phyloP scores from a whole-genome alignment of 2,888 invertebrate species.

The Diabrotica balteata region DNA sequence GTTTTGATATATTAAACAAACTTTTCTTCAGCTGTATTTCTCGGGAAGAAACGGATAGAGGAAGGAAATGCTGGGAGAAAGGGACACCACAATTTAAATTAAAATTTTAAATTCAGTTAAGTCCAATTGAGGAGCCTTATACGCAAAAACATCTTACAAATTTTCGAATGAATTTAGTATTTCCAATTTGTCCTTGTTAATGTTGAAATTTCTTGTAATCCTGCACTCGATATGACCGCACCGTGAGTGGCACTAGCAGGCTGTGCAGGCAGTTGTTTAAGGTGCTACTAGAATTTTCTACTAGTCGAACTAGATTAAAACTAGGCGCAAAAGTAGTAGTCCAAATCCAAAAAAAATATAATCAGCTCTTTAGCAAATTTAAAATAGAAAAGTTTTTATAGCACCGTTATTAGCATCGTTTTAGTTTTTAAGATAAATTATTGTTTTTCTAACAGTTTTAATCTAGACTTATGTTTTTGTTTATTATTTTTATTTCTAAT shows the following conservation, averaged over 20 bases:
- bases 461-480: conserved; percentile 6
- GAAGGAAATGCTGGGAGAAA: conserved; percentile 27
- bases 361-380: no score
- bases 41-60: conserved; percentile 22
- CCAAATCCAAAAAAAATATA: conserved; percentile 41
- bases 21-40: conserved; percentile 40
- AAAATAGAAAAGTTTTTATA: no score
- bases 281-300: conserved; percentile 54
- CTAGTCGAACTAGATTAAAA: conserved; percentile 53
- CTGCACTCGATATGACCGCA: conserved; percentile 48
- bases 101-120: conserved; percentile 20
- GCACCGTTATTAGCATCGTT: no score
- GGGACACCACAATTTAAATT: conserved; percentile 26
- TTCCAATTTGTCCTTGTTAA: conserved; percentile 7
- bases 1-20: conserved; percentile 32
- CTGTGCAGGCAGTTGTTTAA: conserved; percentile 58
- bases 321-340: conserved; percentile 48
- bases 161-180: conserved; percentile 10
- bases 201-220: conserved; percentile 37
- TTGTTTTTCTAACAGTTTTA: no score
- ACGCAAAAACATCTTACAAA: conserved; percentile 42
- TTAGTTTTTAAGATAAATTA: no score
- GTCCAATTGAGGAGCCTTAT: conserved; percentile 60
- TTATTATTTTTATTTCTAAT: neutral
- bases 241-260: conserved; percentile 61